Conservation (phyloP, 2,113 vertebrate genomes). For the Solea senegalensis region DNA sequence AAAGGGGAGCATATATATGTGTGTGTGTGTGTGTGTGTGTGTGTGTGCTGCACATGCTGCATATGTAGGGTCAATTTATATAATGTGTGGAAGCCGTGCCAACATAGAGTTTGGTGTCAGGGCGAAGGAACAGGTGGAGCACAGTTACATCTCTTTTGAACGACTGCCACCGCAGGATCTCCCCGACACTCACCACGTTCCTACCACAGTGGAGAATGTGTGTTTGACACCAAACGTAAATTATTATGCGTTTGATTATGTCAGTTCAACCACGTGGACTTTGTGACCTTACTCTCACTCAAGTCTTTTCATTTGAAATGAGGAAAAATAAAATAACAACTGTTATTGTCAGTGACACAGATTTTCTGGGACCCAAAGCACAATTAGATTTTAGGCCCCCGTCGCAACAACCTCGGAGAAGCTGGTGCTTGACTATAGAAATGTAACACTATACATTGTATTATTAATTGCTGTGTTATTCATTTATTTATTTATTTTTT, state of each 20-base stretch:
- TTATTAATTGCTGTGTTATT: too few relatives aligned
- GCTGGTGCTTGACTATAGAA: too few relatives aligned
- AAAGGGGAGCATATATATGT: slow-evolving; percentile 6
- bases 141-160: slow-evolving; percentile 35
- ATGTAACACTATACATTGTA: too few relatives aligned
- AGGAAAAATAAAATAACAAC: too few relatives aligned
- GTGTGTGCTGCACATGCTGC: background rate
- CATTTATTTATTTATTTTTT: too few relatives aligned
- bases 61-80: background rate
- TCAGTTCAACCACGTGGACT: too few relatives aligned
- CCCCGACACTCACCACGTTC: slow-evolving; percentile 3
- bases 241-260: background rate
- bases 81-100: slow-evolving; percentile 4
- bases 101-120: slow-evolving; percentile 16
- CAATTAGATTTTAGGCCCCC: too few relatives aligned
- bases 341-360: too few relatives aligned
- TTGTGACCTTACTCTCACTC: too few relatives aligned
- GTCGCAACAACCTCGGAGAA: too few relatives aligned
- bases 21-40: slow-evolving; percentile 2
- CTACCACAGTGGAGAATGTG: background rate
- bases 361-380: too few relatives aligned
- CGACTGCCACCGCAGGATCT: slow-evolving; percentile 37
- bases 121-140: slow-evolving; percentile 53
- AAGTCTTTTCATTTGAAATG: too few relatives aligned
- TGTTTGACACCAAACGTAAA: background rate